Conservation (phyloP, 2,113 vertebrate genomes). For the Crotalus helleri region DNA sequence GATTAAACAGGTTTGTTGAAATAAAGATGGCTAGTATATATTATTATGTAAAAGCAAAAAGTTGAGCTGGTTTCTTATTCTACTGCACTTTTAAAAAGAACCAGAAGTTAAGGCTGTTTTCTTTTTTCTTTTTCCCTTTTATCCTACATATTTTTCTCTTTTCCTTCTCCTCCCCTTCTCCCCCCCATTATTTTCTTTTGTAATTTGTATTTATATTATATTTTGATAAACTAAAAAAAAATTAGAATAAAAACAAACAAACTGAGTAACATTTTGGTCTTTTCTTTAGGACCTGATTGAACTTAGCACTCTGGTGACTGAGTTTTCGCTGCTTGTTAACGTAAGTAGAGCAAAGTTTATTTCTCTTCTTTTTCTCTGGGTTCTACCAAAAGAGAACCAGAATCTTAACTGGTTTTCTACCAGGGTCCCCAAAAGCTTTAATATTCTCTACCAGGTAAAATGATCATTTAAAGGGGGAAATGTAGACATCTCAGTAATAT, state of each 20-base stretch:
- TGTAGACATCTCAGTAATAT: background rate
- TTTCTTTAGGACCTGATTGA: slow-evolving; percentile 85
- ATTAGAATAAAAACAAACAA: background rate
- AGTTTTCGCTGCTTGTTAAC: slow-evolving; percentile 77
- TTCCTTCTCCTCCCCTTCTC: too few relatives aligned
- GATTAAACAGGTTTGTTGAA: background rate
- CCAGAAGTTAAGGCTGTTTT: too few relatives aligned
- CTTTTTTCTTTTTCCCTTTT: background rate
- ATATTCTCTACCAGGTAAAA: background rate
- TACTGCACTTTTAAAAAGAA: background rate
- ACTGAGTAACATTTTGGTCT: slow-evolving; percentile 48
- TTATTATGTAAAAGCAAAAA: background rate
- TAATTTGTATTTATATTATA: background rate
- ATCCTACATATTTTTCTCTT: too few relatives aligned
- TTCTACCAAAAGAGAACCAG: background rate
- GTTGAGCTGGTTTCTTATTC: background rate
- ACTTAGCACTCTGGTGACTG: slow-evolving; percentile 80
- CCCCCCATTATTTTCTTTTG: background rate
- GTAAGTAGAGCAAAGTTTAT: slow-evolving; percentile 76
- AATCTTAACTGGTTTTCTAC: background rate
- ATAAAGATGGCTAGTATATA: background rate
- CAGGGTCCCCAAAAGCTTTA: background rate
- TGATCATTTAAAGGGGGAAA: background rate
- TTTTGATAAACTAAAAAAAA: background rate
- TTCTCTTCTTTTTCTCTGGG: background rate